Conservation (phyloP, 2,797 vertebrate genomes). For the Avahi laniger region DNA sequence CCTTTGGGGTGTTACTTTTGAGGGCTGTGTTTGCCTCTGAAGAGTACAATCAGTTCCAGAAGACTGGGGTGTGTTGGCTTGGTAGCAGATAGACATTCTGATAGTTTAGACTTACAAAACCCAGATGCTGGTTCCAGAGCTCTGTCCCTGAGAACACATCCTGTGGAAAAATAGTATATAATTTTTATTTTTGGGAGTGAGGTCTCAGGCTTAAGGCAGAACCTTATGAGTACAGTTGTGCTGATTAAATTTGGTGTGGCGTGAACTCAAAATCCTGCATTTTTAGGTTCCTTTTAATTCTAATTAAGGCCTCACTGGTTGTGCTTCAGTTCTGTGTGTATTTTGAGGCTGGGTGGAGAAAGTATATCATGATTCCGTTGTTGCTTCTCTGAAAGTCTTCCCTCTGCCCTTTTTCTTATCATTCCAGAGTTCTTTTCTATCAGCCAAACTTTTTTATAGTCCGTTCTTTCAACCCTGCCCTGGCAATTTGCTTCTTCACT, state of each 20-base stretch:
- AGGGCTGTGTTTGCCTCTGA: constrained; percentile 22
- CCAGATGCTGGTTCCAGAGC: background rate
- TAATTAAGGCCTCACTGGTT: constrained; percentile 80
- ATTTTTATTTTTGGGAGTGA: background rate
- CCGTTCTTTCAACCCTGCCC: background rate
- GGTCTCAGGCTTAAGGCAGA: constrained; percentile 29
- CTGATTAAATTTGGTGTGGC: constrained; percentile 42
- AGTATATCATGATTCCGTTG: constrained; percentile 68
- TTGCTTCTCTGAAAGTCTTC: constrained; percentile 48
- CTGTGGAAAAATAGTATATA: background rate
- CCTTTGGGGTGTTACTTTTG: background rate
- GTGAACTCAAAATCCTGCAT: constrained; percentile 68
- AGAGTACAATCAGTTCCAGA: constrained; percentile 44
- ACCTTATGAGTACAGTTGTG: background rate
- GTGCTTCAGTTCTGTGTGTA: constrained; percentile 78
- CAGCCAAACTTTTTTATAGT: constrained; percentile 52
- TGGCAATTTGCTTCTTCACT: constrained; percentile 72
- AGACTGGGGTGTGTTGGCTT: background rate
- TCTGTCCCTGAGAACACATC: background rate
- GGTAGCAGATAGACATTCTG: constrained; percentile 20
- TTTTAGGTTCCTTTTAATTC: constrained; percentile 75
- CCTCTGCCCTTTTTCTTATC: background rate
- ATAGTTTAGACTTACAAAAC: constrained; percentile 14
- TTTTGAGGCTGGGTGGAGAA: constrained; percentile 81
- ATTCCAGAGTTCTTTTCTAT: constrained; percentile 66